Evolutionary conservation across 1,140 invertebrate species (phyloP), one percentile per base, ranked within the genome.

Genomic region (Hycleus cichorii): DNA sequence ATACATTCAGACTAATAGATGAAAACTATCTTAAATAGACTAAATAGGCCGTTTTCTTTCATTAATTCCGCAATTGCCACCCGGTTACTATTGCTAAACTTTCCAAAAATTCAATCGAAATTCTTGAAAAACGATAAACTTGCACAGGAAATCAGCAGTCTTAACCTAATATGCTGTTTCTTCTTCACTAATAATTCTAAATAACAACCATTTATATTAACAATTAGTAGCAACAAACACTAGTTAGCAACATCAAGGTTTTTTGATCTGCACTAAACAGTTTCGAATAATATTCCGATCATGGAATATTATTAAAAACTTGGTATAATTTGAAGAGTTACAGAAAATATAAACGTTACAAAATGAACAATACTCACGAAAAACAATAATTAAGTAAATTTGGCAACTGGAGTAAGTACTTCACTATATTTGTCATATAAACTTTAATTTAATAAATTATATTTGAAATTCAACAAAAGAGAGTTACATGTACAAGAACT

Each of bases 141-240:
- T 4, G 4, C 32, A 32, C 7, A 7, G 7, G 7, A 32, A 32
- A 32, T 32, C 32, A 32, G 32, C 32, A 32, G 32, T 32, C 32
- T 32, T 32, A 32, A 32, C 32, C 32, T 32, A 32, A 32, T 5
- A 5, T 32, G 32, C 7, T 32, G 27, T 32, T 32, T 32, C 7
- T 7, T 32, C 2, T 32, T 32, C 7, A 32, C 32, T 32, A 32
- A 32, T 4, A 32, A 32, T 32, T 32, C 43, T 55, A 55, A 49
- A 44, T 54, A 59, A 59, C 58, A 59, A 59, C 58, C 58, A 59
- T 43, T 59, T 59, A 59, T 53, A 48, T 58, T 58, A 55, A 55
- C 50, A 58, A 59, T 47, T 49, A 59, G 47, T 59, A 59, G 58
- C 58, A 59, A 59, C 58, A 59, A 59, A 59, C 58, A 59, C 58